phyloP scores from a whole-genome alignment of 2,888 invertebrate species.

The Cyaniris semiargus region DNA sequence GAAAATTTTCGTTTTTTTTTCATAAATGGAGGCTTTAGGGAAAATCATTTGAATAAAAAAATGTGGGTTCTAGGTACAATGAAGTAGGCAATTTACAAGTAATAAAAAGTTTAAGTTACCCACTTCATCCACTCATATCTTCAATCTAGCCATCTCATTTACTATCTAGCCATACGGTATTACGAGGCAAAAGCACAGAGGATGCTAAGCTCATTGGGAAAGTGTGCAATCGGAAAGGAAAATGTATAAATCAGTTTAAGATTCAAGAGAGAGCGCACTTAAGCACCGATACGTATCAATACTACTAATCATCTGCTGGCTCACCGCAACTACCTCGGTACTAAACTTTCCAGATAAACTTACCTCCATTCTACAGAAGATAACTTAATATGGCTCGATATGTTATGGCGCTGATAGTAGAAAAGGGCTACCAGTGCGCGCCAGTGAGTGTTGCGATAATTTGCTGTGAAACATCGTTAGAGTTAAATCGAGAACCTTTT shows the following conservation, averaged over 20 bases:
- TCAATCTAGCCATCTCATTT: too few relatives aligned
- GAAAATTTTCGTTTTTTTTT: too few relatives aligned
- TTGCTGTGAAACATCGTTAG: too few relatives aligned
- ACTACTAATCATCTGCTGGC: conserved; percentile 25
- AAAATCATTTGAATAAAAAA: too few relatives aligned
- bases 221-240: conserved; percentile 25
- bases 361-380: background rate
- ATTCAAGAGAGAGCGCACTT: conserved; percentile 29
- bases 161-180: background rate
- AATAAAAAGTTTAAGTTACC: too few relatives aligned
- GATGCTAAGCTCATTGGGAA: conserved; percentile 21
- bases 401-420: background rate
- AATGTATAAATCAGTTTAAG: conserved; percentile 27
- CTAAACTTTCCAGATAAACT: conserved; percentile 3
- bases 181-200: conserved; percentile 11
- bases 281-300: conserved; percentile 27
- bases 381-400: background rate
- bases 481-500: too few relatives aligned
- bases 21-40: too few relatives aligned
- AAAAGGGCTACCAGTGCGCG: background rate
- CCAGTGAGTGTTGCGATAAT: too few relatives aligned
- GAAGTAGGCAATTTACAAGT: too few relatives aligned
- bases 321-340: background rate
- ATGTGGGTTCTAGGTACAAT: too few relatives aligned
- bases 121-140: too few relatives aligned